Base-by-base conservation (phyloP, 2,888 invertebrate species). In the Hylaea fasciaria region DNA sequence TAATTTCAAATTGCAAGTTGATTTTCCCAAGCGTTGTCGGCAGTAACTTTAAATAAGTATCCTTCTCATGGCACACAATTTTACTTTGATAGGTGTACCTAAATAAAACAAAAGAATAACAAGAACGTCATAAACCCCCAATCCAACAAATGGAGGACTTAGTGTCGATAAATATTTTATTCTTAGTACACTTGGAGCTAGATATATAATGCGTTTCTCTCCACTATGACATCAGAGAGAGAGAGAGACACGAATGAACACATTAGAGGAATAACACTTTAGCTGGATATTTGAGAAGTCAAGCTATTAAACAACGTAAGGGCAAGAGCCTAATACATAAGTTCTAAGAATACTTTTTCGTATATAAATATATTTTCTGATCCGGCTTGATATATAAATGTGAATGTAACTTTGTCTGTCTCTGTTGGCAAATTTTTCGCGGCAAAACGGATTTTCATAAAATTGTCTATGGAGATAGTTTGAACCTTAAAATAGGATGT, bases 61-160 rank as follows among this genome's bases (percentile, higher is more conserved):
- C 22, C 22, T 22, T 37, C n/a, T 37, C n/a, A 1, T 12, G 11
- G n/a, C 10, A 37, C 37, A 41, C 53, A 57, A 45, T 62, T 64
- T 55, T 39, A 48, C 41, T 57, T 60, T 61, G 51, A 61, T 61
- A 51, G 55, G 51, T 53, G 57, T 43, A 61, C 54, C 28, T 54
- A 59, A 62, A 59, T 59, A 64, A 60, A 62, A 68, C 57, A 68
- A 68, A 58, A 69, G 64, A 70, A 64, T 65, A 64, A 72, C 69
- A 69, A 66, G 68, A 70, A 58, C 57, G 63, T 61, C 71, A 72
- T 77, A 76, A 74, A 77, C 62, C 66, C 68, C 69, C 79, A 82
- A 83, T 83, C 81, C 71, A 66, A 70, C 71, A 79, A 78, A 82
- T 82, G 81, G 81, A 82, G 64, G 63, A 62, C 73, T 75, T 70